Percentiles rank a stretch among this genome's conserved stretches.
phyloP scores from a whole-genome alignment of 2,888 invertebrate genomes.

The Trimorus sp. region DNA sequence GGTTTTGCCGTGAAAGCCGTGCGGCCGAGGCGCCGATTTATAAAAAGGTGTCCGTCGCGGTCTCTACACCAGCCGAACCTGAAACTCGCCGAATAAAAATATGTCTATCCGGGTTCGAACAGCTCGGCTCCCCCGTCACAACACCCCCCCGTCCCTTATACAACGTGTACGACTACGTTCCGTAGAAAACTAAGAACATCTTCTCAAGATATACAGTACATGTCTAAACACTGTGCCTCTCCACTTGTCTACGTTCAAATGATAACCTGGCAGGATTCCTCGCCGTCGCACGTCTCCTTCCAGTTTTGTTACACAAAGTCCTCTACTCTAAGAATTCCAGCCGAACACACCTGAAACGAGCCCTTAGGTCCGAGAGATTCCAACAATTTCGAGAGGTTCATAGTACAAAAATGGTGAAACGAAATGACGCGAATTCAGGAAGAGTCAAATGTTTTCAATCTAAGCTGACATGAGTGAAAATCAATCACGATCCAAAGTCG shows the following conservation, averaged over 20 bases:
- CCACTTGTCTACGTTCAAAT: slow-evolving; percentile 45
- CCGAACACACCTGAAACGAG: too few relatives aligned
- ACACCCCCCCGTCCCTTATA: slow-evolving; percentile 8
- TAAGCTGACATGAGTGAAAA: too few relatives aligned
- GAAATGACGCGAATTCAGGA: too few relatives aligned
- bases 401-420: too few relatives aligned
- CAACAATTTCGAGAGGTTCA: too few relatives aligned
- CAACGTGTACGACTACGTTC: slow-evolving; percentile 48
- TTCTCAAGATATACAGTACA: slow-evolving; percentile 57
- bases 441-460: too few relatives aligned
- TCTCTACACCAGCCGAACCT: slow-evolving; percentile 31
- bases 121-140: too few relatives aligned
- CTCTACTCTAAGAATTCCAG: slow-evolving; percentile 44
- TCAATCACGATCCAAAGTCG: too few relatives aligned
- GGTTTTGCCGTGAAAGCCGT: not conserved
- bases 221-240: slow-evolving; percentile 41
- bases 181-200: slow-evolving; percentile 65
- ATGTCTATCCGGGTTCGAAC: not conserved
- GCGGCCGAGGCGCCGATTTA: not conserved
- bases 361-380: too few relatives aligned
- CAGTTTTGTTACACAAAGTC: slow-evolving; percentile 47
- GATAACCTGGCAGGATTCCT: slow-evolving; percentile 40
- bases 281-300: slow-evolving; percentile 9
- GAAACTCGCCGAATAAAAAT: slow-evolving; percentile 41
- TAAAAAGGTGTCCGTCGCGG: slow-evolving; percentile 31